Base-by-base conservation (phyloP, 2,797 vertebrate genomes). In the Phataginus tetradactyla region DNA sequence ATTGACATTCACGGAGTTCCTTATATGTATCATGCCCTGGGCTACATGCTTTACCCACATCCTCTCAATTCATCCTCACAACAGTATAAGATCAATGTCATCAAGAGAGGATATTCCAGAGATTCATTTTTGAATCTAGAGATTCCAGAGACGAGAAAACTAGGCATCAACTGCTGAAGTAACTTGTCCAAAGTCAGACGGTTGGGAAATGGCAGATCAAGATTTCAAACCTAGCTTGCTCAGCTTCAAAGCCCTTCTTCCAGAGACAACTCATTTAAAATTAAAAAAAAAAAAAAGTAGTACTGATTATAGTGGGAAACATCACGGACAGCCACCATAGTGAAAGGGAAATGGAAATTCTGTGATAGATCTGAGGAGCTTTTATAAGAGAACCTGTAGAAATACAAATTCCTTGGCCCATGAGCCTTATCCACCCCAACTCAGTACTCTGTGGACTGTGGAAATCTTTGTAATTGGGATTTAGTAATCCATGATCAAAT, bases 301-400 rank as follows among this genome's bases (percentile, higher is more conserved):
- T 68, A 74, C 3, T 69, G 11, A 83, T 86, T 83, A 64, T 84
- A 81, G 45, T 61, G 75, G 59, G n/a, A 72, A 94, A 66, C 32
- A 45, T 68, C 53, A 4, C 18, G 8, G 27, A 2, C 25, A 78
- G 37, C 5, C 25, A 86, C 68, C 57, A 94, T 42, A 69, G 21
- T 81, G 78, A 88, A 45, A 32, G 66, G 39, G 21, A 96, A 94
- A 91, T 86, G 25, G 42, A 84, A 92, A 63, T 66, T 87, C 85
- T 72, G 9, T 71, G 68, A 53, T 72, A 77, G 80, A 87, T 25
- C 8, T 29, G 51, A 71, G 69, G 10, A 53, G 5, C 1, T 87
- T 92, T 49, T 81, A 37, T n/a, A 14, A 57, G 51, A 86, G 20
- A 51, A 84, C 12, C 7, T n/a, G n/a, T 21, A 61, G 32, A 90